phyloP scores from a whole-genome alignment of 1,140 invertebrate genomes.

The Brachionus angularis region DNA sequence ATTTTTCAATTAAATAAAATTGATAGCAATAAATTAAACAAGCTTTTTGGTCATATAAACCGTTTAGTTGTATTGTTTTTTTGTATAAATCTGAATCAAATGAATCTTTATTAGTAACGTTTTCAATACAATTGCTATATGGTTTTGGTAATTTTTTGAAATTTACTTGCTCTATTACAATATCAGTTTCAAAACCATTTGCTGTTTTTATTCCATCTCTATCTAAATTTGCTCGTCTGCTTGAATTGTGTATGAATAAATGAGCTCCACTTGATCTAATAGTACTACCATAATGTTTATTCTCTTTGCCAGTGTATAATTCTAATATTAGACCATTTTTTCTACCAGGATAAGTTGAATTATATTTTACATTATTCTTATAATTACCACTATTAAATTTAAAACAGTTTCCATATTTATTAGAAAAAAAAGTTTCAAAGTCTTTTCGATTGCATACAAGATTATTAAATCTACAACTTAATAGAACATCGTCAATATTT shows the following conservation, averaged over 20 bases:
- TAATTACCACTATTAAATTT: not conserved
- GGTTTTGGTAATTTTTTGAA: not conserved
- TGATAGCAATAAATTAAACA: not conserved
- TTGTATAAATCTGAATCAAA: conserved; percentile 9
- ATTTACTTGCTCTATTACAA: not conserved
- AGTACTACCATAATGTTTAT: not conserved
- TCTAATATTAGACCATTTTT: not conserved
- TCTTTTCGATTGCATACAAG: not conserved
- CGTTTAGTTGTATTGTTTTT: not conserved
- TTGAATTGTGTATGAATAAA: conserved; percentile 19
- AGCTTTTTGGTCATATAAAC: conserved; percentile 2
- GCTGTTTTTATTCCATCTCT: not conserved
- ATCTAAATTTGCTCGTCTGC: not conserved
- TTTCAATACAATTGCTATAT: conserved; percentile 1
- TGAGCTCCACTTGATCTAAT: not conserved
- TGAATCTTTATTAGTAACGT: not conserved
- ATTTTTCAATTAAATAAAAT: not conserved
- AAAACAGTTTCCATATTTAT: not conserved
- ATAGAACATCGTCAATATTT: not conserved
- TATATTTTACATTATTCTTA: not conserved
- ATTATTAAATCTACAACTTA: not conserved
- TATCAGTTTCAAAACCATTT: conserved; percentile 11
- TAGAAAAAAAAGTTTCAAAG: not conserved
- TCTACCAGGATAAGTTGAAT: not conserved
- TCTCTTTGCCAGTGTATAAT: not conserved